Percentiles rank a stretch among this genome's conserved stretches.
Conservation (phyloP, 2,888 invertebrate genomes). For the Xestoiulus laeticollis region DNA sequence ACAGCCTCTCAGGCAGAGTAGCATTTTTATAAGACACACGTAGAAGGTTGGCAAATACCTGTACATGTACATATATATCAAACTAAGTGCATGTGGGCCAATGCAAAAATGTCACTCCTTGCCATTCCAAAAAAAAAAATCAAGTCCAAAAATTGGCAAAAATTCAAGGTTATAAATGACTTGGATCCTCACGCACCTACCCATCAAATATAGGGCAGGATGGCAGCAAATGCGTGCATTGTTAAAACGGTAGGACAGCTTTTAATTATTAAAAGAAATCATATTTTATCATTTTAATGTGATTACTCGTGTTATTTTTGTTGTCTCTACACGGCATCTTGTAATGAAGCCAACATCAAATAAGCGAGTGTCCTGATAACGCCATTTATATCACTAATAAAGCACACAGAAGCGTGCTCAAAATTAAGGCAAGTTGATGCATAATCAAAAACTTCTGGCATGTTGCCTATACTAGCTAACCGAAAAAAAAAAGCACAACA, state of each 20-base stretch:
- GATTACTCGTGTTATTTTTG: conserved; percentile 1
- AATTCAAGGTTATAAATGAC: neutral
- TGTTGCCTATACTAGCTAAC: conserved; percentile 8
- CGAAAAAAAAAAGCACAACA: neutral
- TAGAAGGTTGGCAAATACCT: neutral
- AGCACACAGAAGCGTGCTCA: neutral
- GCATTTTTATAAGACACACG: neutral
- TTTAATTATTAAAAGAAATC: conserved; percentile 3
- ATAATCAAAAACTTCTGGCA: conserved; percentile 19
- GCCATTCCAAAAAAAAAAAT: neutral
- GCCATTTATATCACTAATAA: neutral
- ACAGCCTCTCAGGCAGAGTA: neutral
- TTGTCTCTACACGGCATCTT: neutral
- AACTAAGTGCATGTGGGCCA: neutral
- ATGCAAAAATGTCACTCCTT: neutral
- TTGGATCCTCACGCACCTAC: neutral
- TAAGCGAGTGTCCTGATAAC: conserved; percentile 4
- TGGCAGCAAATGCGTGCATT: neutral
- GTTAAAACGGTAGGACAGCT: neutral
- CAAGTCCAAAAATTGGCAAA: neutral
- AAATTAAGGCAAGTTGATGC: conserved; percentile 15
- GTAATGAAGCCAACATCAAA: conserved; percentile 20
- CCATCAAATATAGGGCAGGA: neutral
- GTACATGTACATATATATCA: neutral
- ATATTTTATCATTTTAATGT: conserved; percentile 11